Conservation (phyloP, 35 echinoderm and acorn worm species). For the Apostichopus parvimensis region DNA sequence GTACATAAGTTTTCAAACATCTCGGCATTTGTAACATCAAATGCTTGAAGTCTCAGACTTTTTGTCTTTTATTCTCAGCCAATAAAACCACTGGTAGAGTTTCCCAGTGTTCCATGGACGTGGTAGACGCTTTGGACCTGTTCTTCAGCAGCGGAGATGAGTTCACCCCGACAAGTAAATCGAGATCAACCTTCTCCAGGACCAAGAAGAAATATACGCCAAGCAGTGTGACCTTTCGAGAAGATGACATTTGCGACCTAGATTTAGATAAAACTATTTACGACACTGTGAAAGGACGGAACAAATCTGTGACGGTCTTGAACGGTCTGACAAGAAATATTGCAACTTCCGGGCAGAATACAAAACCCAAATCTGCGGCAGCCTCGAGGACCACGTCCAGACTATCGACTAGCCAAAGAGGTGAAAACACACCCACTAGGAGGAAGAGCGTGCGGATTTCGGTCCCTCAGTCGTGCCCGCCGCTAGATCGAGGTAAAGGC, state of each 20-base stretch:
- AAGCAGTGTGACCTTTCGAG: background rate
- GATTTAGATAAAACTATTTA: constrained; percentile 44
- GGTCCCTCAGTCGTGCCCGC: constrained; percentile 41
- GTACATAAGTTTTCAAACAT: too few relatives aligned
- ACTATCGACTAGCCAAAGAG: background rate
- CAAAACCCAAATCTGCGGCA: background rate
- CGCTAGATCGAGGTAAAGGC: background rate
- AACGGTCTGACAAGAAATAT: constrained; percentile 1
- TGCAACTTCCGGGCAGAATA: background rate
- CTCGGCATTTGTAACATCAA: too few relatives aligned
- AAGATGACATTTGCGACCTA: constrained; percentile 25
- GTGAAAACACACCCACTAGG: constrained; percentile 20
- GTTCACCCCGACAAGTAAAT: constrained; percentile 32
- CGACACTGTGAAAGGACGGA: constrained; percentile 35
- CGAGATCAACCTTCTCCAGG: background rate
- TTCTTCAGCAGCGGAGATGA: constrained; percentile 26
- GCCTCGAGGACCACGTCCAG: constrained; percentile 9
- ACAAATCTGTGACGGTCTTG: constrained; percentile 31
- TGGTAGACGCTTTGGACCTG: constrained; percentile 19
- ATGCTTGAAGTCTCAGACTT: background rate
- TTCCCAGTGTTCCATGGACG: background rate
- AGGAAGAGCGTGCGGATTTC: background rate
- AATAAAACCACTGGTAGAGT: background rate
- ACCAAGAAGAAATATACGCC: background rate
- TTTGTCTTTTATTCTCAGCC: constrained; percentile 6